Evolutionary conservation across 2,113 vertebrate species (phyloP), one percentile per base, ranked within the genome.

Genomic region (Gadus chalcogrammus): DNA sequence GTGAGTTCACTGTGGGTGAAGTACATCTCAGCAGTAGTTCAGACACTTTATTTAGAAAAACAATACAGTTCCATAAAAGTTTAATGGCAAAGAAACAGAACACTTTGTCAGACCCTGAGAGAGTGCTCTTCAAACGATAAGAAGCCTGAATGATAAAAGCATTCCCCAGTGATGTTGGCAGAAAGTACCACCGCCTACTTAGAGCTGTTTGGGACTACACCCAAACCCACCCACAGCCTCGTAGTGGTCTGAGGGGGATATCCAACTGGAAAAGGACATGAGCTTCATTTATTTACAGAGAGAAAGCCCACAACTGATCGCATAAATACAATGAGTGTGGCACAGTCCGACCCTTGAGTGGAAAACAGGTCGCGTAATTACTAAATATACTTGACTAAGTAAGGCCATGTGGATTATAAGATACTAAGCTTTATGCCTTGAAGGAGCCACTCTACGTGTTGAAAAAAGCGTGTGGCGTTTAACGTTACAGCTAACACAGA

Each of bases 51-150:
- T 58, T 58, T n/a, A 58, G 55, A 56, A 56, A 56, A 56, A 58
- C 15, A 17, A 58, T 11, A 79, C 38, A 61, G 42, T 74, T 77
- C 72, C 75, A 83, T 72, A 77, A 84, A 81, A 55, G 18, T 85
- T 89, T 86, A 82, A 82, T 88, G 67, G 71, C 35, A 67, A 64
- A 67, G 73, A n/a, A 64, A 75, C 42, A 58, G 20, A 22, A 69
- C 38, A 60, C 35, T 38, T 27, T 2, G 18, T 68, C 74, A 72
- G 72, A 63, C 68, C 72, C 72, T 67, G 65, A 79, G 65, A 81
- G 74, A 68, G 75, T 68, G 63, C 55, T 24, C 2, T 70, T 72
- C 16, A 81, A 79, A 79, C 72, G 5, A 77, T 72, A 76, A 76
- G 79, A 68, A 75, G 66, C 75, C 12, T 2, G 11, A 35, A 65